These are phyloP conservation scores for Arenicola marina DNA, from an alignment of 2,888 invertebrate species.

Conservation along the genomic window DNA sequence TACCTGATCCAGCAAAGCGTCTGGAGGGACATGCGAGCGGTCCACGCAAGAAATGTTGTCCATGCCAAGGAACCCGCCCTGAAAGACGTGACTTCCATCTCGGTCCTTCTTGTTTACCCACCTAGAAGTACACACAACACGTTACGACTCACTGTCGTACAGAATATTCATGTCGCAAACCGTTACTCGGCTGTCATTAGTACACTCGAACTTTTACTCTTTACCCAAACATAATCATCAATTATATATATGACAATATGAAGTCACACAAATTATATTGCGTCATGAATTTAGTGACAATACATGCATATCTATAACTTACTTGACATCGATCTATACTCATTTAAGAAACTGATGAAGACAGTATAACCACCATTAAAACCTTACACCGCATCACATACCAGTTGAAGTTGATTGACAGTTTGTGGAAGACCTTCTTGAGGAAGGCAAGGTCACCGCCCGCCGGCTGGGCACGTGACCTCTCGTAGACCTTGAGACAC, in stretches of 20 bases:
- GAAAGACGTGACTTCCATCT: constrained; percentile 45
- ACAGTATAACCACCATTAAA: too few relatives aligned
- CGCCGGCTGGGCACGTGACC: constrained; percentile 36
- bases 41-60: constrained; percentile 59
- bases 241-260: too few relatives aligned
- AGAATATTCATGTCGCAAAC: too few relatives aligned
- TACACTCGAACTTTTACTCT: too few relatives aligned
- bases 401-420: constrained; percentile 60
- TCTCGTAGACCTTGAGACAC: constrained; percentile 45
- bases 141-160: too few relatives aligned
- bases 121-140: constrained; percentile 51
- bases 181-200: too few relatives aligned
- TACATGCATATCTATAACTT: too few relatives aligned
- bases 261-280: too few relatives aligned
- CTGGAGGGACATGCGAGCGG: constrained; percentile 43
- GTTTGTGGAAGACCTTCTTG: constrained; percentile 56
- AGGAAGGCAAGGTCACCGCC: constrained; percentile 52
- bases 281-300: too few relatives aligned
- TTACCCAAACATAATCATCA: too few relatives aligned
- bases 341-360: too few relatives aligned
- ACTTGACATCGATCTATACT: too few relatives aligned
- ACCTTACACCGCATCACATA: constrained; percentile 18
- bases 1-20: constrained; percentile 21
- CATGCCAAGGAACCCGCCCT: constrained; percentile 57
- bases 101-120: constrained; percentile 60